Conservation (phyloP, 2,113 vertebrate species). For the Synchiropus splendidus region DNA sequence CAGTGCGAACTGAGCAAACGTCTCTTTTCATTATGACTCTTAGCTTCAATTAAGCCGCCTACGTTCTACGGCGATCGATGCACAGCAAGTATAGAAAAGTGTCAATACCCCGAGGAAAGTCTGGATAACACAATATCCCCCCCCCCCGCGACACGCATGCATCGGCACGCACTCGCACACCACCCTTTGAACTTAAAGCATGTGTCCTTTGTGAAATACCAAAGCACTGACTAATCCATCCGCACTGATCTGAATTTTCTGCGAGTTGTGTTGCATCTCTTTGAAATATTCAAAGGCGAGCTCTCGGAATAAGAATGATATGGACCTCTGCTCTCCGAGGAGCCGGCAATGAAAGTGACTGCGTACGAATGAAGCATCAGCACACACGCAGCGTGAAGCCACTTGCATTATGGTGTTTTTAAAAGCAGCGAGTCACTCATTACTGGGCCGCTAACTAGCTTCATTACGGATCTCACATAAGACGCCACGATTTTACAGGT, state of each 20-base stretch:
- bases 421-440: conserved; percentile 35
- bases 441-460: conserved; percentile 24
- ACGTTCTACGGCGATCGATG: conserved; percentile 43
- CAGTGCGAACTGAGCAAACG: not conserved
- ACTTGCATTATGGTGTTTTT: conserved; percentile 45
- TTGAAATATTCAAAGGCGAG: conserved; percentile 61
- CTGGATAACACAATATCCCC: conserved; percentile 27
- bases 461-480: conserved; percentile 19
- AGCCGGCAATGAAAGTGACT: conserved; percentile 32
- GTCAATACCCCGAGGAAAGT: conserved; percentile 35
- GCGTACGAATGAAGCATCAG: conserved; percentile 57
- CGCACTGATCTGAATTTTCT: conserved; percentile 52
- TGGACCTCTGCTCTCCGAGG: conserved; percentile 53
- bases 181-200: conserved; percentile 48
- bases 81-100: conserved; percentile 43
- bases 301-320: conserved; percentile 49
- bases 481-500: too few relatives aligned
- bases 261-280: conserved; percentile 42
- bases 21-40: conserved; percentile 25
- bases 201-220: conserved; percentile 47
- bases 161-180: too few relatives aligned
- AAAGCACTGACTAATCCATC: conserved; percentile 59
- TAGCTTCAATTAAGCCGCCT: conserved; percentile 36
- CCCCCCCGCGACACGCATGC: too few relatives aligned
- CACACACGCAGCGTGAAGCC: conserved; percentile 25